Conservation (phyloP, 2,113 vertebrate genomes). For the Gadus chalcogrammus region DNA sequence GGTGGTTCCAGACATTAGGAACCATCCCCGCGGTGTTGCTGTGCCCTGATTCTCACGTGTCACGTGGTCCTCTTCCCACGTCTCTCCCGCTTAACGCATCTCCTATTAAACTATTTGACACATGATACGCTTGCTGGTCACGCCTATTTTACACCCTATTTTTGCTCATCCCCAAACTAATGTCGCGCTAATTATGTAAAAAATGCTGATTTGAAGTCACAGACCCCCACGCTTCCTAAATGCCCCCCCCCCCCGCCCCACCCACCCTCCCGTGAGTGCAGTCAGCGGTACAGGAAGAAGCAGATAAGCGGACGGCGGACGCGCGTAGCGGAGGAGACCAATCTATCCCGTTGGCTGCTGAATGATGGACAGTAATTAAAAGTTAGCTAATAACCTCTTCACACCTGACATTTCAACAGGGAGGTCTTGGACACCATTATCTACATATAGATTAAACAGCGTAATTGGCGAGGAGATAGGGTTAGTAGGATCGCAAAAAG, state of each 20-base stretch:
- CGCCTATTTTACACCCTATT: constrained; percentile 16
- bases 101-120: constrained; percentile 46
- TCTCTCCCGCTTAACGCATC: constrained; percentile 21
- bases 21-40: background rate
- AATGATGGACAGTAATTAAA: constrained; percentile 99
- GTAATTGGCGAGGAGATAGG: constrained; percentile 90
- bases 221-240: constrained; percentile 51
- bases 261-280: constrained; percentile 29
- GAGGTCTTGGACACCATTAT: constrained; percentile 88
- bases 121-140: constrained; percentile 38
- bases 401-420: constrained; percentile 94
- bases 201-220: constrained; percentile 52
- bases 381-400: constrained; percentile 95
- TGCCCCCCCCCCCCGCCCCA: constrained; percentile 37
- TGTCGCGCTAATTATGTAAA: constrained; percentile 56
- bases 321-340: constrained; percentile 32
- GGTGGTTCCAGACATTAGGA: no score
- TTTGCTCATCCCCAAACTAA: constrained; percentile 33
- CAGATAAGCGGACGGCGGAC: constrained; percentile 53
- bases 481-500: constrained; percentile 78
- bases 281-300: constrained; percentile 43
- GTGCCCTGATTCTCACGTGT: background rate
- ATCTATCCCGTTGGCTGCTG: constrained; percentile 70
- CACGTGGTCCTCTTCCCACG: constrained; percentile 1
- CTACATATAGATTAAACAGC: constrained; percentile 99